phyloP scores from a whole-genome alignment of 2,113 vertebrate genomes.

The Phyllopteryx taeniolatus region DNA sequence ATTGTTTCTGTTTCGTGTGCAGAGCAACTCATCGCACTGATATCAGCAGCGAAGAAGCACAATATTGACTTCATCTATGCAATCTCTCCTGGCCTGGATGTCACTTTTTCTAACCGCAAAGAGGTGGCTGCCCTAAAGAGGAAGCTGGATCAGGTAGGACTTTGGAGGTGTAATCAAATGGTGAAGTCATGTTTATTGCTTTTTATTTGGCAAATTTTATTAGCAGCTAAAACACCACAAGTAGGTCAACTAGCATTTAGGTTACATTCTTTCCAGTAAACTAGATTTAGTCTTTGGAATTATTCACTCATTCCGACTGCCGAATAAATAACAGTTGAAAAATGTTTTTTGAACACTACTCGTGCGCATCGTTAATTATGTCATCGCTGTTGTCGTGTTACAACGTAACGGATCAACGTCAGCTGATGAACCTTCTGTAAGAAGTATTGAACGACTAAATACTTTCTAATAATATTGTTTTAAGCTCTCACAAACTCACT shows the following conservation, averaged over 20 bases:
- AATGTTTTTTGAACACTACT: too few relatives aligned
- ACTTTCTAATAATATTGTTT: too few relatives aligned
- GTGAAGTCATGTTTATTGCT: constrained; percentile 16
- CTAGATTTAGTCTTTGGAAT: background rate
- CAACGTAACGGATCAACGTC: too few relatives aligned
- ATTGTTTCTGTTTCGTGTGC: background rate
- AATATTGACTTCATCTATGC: constrained; percentile 94
- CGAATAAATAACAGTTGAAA: too few relatives aligned
- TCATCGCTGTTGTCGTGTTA: too few relatives aligned
- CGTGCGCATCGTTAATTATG: too few relatives aligned
- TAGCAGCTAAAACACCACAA: background rate
- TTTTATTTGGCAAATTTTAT: background rate
- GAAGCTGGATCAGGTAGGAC: constrained; percentile 81
- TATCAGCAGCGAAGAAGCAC: constrained; percentile 85
- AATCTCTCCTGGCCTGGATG: constrained; percentile 93
- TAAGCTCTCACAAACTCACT: too few relatives aligned
- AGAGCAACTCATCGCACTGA: constrained; percentile 90
- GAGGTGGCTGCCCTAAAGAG: constrained; percentile 88
- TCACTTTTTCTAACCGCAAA: constrained; percentile 96
- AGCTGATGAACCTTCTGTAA: too few relatives aligned
- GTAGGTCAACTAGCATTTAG: constrained; percentile 3
- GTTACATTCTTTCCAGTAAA: background rate
- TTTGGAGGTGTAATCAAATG: constrained; percentile 10
- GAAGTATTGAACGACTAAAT: too few relatives aligned
- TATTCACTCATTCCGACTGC: background rate